Percentiles rank a stretch among this genome's conserved stretches.
These are phyloP conservation scores for Torymus auratus DNA, from an alignment of 2,888 invertebrate genomes.

Conservation along the genomic window DNA sequence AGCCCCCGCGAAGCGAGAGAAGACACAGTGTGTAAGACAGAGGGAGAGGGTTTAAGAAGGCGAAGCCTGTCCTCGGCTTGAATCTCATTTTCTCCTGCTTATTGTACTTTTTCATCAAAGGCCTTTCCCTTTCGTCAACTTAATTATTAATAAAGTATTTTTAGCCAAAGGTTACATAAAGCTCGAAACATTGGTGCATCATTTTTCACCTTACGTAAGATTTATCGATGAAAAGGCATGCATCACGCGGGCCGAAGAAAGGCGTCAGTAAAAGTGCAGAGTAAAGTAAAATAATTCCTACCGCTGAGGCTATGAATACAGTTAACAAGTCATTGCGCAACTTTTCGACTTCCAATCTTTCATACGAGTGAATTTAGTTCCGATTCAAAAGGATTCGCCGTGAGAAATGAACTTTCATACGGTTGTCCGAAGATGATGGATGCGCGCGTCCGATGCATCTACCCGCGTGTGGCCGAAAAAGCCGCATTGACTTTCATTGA, in stretches of 20 bases:
- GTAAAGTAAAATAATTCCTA: background rate
- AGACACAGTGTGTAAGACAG: no score
- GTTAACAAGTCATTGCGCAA: conserved; percentile 49
- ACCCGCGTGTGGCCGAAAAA: conserved; percentile 8
- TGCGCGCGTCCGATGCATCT: conserved; percentile 6
- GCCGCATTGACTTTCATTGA: conserved; percentile 56
- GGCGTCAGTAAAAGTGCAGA: background rate
- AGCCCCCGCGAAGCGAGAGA: conserved; percentile 6
- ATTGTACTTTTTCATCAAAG: no score
- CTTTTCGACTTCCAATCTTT: conserved; percentile 28
- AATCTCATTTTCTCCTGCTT: no score
- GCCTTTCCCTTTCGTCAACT: no score
- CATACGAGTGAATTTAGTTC: conserved; percentile 24
- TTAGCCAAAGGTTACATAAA: no score
- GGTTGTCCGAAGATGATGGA: conserved; percentile 54
- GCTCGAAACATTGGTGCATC: no score
- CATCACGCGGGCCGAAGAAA: background rate
- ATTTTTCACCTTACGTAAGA: no score
- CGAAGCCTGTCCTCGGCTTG: no score
- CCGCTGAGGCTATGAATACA: conserved; percentile 22
- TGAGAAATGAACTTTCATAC: conserved; percentile 53
- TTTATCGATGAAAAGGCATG: no score
- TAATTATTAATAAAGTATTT: no score
- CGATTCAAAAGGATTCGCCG: conserved; percentile 35
- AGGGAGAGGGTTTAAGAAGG: no score